Percentiles rank a stretch among this genome's conserved stretches.
Evolutionary conservation across 2,113 vertebrate genomes (phyloP).

Genomic region (Cyphomyrus discorhynchus): DNA sequence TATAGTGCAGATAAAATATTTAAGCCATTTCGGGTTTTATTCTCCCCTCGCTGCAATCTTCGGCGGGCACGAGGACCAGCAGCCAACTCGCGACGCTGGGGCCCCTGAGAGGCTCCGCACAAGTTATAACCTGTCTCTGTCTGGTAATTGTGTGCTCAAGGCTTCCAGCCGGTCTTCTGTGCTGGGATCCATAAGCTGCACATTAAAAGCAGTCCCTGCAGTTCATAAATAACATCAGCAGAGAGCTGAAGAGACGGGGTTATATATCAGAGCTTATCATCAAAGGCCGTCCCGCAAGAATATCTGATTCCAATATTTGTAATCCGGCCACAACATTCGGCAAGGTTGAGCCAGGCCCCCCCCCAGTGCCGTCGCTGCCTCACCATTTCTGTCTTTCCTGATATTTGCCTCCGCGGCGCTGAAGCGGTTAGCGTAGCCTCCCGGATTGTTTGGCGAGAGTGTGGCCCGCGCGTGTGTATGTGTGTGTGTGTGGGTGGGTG

Average conservation of each 20-base stretch:
- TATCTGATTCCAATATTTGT: conserved; percentile 40
- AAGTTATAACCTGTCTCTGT: conserved; percentile 29
- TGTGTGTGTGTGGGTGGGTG: neutral
- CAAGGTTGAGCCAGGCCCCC: conserved; percentile 32
- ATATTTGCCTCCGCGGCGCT: conserved; percentile 15
- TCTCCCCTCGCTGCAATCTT: conserved; percentile 36
- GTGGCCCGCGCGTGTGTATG: neutral
- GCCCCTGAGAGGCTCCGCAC: conserved; percentile 32
- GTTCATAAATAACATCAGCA: conserved; percentile 36
- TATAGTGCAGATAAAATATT: conserved; percentile 57
- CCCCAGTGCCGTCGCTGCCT: no score
- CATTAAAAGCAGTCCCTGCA: conserved; percentile 39
- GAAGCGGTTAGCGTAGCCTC: neutral
- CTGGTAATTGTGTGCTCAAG: conserved; percentile 36
- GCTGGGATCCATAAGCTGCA: conserved; percentile 35
- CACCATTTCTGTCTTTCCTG: conserved; percentile 20
- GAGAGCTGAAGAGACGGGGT: conserved; percentile 34
- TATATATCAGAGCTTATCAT: conserved; percentile 26
- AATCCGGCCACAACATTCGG: conserved; percentile 39
- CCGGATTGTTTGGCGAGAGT: conserved; percentile 16
- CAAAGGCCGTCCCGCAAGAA: conserved; percentile 36
- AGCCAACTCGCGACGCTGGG: conserved; percentile 15
- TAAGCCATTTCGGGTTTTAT: conserved; percentile 48
- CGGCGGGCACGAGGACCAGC: neutral
- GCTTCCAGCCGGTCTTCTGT: conserved; percentile 30